These are phyloP conservation scores for Isotomurus palustris DNA, from an alignment of 2,888 invertebrate genomes.

Conservation along the genomic window DNA sequence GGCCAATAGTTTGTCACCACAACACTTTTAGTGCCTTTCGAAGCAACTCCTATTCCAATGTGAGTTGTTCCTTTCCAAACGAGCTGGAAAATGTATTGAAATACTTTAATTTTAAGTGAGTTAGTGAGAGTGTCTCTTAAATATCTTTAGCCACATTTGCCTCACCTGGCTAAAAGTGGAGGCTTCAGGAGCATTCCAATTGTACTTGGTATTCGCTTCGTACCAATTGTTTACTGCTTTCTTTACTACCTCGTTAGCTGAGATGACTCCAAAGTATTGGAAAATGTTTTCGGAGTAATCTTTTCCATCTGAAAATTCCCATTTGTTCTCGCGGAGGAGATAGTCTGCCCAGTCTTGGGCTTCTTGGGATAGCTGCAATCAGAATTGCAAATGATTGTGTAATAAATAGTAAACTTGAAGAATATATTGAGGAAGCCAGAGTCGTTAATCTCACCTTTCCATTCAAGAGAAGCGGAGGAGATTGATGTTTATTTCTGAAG, in stretches of 20 bases:
- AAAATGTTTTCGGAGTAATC: constrained; percentile 38
- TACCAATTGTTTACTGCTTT: constrained; percentile 36
- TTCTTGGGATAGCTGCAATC: constrained; percentile 29
- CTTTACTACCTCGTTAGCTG: constrained; percentile 23
- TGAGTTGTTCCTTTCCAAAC: constrained; percentile 33
- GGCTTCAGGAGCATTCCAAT: constrained; percentile 34
- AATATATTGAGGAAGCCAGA: too few relatives aligned
- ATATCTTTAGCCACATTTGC: background rate
- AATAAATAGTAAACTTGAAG: too few relatives aligned
- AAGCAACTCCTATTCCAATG: constrained; percentile 35
- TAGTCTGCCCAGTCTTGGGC: constrained; percentile 39
- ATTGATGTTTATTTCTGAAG: constrained; percentile 28
- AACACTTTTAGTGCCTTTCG: constrained; percentile 30
- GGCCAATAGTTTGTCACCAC: constrained; percentile 38
- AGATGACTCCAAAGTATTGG: constrained; percentile 34
- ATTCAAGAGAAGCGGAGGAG: constrained; percentile 28
- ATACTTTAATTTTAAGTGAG: background rate
- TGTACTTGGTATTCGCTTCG: constrained; percentile 27
- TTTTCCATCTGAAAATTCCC: constrained; percentile 38
- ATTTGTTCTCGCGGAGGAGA: constrained; percentile 34
- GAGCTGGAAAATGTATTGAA: constrained; percentile 7
- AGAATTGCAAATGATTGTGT: background rate
- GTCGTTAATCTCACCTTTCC: constrained; percentile 18
- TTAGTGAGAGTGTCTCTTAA: background rate
- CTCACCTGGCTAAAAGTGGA: constrained; percentile 31